These are phyloP conservation scores for Amorpha juglandis DNA, from an alignment of 2,888 invertebrate genomes.

Conservation along the genomic window DNA sequence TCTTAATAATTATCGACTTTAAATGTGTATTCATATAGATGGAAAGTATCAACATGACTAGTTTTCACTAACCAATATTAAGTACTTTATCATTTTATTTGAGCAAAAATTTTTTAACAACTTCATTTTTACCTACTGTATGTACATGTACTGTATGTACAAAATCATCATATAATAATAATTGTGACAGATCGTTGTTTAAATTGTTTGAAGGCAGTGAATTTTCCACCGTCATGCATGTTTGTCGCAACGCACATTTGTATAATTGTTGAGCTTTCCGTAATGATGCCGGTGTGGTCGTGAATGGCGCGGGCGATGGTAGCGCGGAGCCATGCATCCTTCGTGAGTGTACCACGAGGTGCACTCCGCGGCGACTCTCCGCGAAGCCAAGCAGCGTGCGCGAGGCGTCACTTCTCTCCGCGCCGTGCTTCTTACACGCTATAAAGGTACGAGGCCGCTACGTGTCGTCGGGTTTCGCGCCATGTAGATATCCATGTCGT, in stretches of 20 bases:
- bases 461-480: slow-evolving; percentile 94
- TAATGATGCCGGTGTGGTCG: slow-evolving; percentile 33
- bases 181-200: not conserved
- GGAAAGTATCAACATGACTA: slow-evolving; percentile 50
- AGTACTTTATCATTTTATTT: not conserved
- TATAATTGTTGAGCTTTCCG: slow-evolving; percentile 20
- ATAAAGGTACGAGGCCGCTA: slow-evolving; percentile 93
- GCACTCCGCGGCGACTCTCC: slow-evolving; percentile 47
- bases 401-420: slow-evolving; percentile 51
- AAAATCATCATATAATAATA: not conserved
- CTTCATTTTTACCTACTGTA: not conserved
- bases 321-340: slow-evolving; percentile 42
- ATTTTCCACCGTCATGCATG: slow-evolving; percentile 9
- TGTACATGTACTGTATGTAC: no score
- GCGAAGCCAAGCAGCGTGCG: slow-evolving; percentile 54
- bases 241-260: slow-evolving; percentile 30
- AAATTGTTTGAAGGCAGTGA: slow-evolving; percentile 5
- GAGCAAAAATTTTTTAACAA: not conserved
- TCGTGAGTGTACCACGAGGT: slow-evolving; percentile 61
- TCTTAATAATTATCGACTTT: not conserved
- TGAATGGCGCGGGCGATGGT: slow-evolving; percentile 47
- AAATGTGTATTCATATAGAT: slow-evolving; percentile 27
- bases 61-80: slow-evolving; percentile 51
- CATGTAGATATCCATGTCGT: slow-evolving; percentile 98
- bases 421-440: slow-evolving; percentile 68